Percentiles rank a stretch among this genome's conserved stretches.
phyloP scores from a whole-genome alignment of 2,113 vertebrate genomes.

The Psittacus erithacus region DNA sequence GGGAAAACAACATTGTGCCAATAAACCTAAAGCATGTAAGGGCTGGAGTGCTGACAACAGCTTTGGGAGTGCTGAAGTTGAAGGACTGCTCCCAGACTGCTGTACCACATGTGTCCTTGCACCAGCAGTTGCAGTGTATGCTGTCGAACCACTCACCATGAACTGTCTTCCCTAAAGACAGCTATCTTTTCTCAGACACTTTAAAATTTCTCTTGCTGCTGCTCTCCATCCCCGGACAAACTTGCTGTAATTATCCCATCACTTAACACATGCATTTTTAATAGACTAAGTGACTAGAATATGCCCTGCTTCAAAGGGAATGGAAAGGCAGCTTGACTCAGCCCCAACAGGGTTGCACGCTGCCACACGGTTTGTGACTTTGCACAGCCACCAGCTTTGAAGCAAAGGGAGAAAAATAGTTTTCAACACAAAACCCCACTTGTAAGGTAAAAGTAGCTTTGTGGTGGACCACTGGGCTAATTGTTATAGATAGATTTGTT shows the following conservation, averaged over 20 bases:
- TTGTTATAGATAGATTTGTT: neutral
- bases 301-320: neutral
- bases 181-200: neutral
- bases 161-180: neutral
- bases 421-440: neutral
- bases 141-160: accelerated
- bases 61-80: neutral
- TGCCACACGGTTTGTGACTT: neutral
- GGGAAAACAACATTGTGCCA: accelerated
- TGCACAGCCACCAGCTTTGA: neutral
- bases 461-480: neutral
- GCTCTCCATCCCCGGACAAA: neutral
- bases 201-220: neutral
- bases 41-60: neutral
- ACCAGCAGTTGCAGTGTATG: accelerated
- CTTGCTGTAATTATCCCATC: conserved; percentile 2
- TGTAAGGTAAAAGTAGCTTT: neutral
- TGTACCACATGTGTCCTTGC: neutral
- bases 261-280: conserved; percentile 17
- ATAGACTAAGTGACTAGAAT: neutral
- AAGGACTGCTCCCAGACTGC: neutral
- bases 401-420: neutral
- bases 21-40: neutral
- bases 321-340: neutral
- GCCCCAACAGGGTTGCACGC: accelerated